These are phyloP conservation scores for Galleria mellonella DNA, from an alignment of 1,140 invertebrate genomes.

Conservation along the genomic window DNA sequence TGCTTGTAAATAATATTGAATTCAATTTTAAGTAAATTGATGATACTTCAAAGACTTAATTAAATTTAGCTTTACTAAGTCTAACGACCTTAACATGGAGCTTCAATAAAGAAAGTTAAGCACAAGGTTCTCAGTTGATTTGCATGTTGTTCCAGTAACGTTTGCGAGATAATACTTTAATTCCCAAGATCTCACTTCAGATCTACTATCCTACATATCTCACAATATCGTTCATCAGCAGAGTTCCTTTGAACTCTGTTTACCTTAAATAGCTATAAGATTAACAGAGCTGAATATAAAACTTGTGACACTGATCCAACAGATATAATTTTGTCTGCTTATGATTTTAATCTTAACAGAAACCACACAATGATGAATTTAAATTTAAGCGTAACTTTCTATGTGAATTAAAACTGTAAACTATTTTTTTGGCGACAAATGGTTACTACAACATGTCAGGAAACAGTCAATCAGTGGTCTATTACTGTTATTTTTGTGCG, in stretches of 20 bases:
- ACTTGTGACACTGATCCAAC: constrained; percentile 16
- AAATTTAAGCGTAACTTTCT: no score
- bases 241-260: constrained; percentile 27
- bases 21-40: no score
- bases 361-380: no score
- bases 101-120: constrained; percentile 12
- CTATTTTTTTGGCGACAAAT: no score
- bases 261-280: constrained; percentile 24
- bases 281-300: constrained; percentile 19
- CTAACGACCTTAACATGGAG: neutral
- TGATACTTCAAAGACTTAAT: no score
- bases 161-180: constrained; percentile 30
- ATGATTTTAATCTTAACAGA: neutral
- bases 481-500: constrained; percentile 8
- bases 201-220: constrained; percentile 28
- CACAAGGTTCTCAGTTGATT: constrained; percentile 21
- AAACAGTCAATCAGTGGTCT: constrained; percentile 24
- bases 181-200: constrained; percentile 30
- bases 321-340: neutral
- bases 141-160: constrained; percentile 36
- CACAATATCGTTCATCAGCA: constrained; percentile 21
- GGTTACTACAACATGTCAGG: constrained; percentile 4
- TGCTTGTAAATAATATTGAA: no score
- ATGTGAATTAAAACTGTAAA: no score
- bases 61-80: no score